These are phyloP conservation scores for Solenopsis invicta DNA, from an alignment of 1,140 invertebrate genomes.

Conservation along the genomic window DNA sequence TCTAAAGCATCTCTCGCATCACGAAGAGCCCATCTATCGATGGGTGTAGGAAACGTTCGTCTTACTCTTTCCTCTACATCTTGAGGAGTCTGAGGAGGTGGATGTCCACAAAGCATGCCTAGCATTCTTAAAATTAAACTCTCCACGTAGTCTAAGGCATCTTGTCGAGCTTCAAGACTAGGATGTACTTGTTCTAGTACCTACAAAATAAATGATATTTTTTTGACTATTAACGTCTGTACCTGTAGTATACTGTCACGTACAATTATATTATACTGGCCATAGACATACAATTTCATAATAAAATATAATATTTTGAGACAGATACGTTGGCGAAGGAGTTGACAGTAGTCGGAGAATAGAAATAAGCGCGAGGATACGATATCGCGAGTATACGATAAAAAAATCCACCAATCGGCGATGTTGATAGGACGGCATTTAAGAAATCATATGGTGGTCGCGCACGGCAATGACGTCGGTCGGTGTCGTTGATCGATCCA, in stretches of 20 bases:
- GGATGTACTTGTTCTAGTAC: conserved; percentile 97
- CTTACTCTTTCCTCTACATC: conserved; percentile 97
- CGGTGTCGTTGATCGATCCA: conserved; percentile 57
- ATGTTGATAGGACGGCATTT: conserved; percentile 22
- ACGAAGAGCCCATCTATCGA: conserved; percentile 96
- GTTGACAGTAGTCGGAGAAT: background rate
- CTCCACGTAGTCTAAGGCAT: conserved; percentile 97
- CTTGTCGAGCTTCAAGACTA: conserved; percentile 94
- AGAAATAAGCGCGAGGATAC: background rate
- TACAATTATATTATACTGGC: background rate
- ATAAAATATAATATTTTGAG: background rate
- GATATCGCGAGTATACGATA: background rate
- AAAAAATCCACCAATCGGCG: background rate
- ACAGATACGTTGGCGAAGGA: background rate
- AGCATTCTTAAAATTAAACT: conserved; percentile 95
- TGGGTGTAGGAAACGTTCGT: conserved; percentile 96
- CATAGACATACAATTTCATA: background rate
- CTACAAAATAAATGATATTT: conserved; percentile 84
- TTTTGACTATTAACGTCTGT: background rate
- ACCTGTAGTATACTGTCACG: background rate
- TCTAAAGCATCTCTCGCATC: conserved; percentile 95
- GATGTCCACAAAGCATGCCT: conserved; percentile 94
- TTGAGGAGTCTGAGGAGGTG: conserved; percentile 92
- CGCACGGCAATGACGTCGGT: conserved; percentile 49
- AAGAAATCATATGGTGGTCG: conserved; percentile 47